Conservation (phyloP, 2,113 vertebrate genomes). For the Nyctereutes procyonoides region DNA sequence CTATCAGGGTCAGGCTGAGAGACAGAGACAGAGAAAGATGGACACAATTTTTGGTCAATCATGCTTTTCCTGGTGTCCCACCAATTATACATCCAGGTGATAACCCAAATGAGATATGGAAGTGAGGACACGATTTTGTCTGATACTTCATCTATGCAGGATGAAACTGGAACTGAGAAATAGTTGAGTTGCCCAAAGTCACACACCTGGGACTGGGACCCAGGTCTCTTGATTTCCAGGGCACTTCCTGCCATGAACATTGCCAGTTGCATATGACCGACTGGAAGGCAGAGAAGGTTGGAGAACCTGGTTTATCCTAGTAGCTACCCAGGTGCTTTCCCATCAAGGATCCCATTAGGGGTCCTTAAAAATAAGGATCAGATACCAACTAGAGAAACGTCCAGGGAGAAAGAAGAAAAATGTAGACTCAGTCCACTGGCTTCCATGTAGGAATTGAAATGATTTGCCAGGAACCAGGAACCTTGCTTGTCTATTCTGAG, state of each 20-base stretch:
- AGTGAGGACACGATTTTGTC: neutral
- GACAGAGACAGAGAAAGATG: neutral
- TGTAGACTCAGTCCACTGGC: neutral
- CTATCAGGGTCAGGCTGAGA: neutral
- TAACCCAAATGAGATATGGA: neutral
- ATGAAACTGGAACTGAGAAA: neutral
- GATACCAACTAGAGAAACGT: neutral
- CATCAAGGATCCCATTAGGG: neutral
- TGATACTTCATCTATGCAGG: neutral
- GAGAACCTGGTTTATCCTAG: neutral
- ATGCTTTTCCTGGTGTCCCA: neutral
- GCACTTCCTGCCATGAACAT: neutral
- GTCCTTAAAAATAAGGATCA: neutral
- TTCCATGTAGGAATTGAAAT: neutral
- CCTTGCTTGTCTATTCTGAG: neutral
- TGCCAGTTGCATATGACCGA: neutral
- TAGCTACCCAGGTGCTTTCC: neutral
- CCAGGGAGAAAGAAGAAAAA: neutral
- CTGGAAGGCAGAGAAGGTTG: neutral
- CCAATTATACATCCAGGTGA: neutral
- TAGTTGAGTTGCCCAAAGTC: neutral
- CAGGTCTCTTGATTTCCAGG: neutral
- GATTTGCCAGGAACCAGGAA: neutral
- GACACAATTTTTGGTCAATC: neutral
- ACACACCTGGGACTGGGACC: neutral